Conservation (phyloP, 2,888 invertebrate genomes). For the Pollenia griseotomentosa region DNA sequence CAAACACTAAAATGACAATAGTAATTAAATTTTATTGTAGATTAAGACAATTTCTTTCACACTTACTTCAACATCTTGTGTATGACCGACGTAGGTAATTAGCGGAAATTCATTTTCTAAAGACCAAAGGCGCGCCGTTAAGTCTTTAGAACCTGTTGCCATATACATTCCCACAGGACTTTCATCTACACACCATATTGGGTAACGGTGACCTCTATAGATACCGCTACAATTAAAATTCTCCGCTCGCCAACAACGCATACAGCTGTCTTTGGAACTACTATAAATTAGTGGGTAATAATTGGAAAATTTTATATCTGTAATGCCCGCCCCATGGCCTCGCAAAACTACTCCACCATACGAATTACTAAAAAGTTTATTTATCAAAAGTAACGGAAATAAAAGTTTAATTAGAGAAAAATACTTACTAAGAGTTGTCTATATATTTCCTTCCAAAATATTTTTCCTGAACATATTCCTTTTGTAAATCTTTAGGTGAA, state of each 20-base stretch:
- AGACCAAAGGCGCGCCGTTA: slow-evolving; percentile 93
- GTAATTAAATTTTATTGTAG: background rate
- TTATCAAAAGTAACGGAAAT: background rate
- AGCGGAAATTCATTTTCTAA: slow-evolving; percentile 91
- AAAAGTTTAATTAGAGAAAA: background rate
- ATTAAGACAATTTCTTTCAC: slow-evolving; percentile 1
- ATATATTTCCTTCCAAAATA: slow-evolving; percentile 76
- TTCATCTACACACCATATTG: slow-evolving; percentile 94
- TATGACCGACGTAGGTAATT: slow-evolving; percentile 94
- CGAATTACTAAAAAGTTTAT: slow-evolving; percentile 77
- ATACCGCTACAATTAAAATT: slow-evolving; percentile 87
- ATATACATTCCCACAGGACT: slow-evolving; percentile 90
- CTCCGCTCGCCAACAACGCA: slow-evolving; percentile 90
- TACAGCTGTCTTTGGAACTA: slow-evolving; percentile 90
- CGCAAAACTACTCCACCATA: slow-evolving; percentile 87
- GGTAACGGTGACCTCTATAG: slow-evolving; percentile 92
- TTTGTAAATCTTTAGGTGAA: slow-evolving; percentile 62
- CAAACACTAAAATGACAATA: slow-evolving; percentile 78
- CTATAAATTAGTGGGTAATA: slow-evolving; percentile 88
- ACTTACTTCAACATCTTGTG: slow-evolving; percentile 93
- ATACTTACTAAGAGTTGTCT: slow-evolving; percentile 82
- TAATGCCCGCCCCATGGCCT: slow-evolving; percentile 90
- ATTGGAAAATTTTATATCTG: slow-evolving; percentile 86
- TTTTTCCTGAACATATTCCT: slow-evolving; percentile 74
- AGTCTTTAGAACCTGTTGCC: slow-evolving; percentile 95